These are phyloP conservation scores for Drosophila buzzatii DNA, from an alignment of 2,888 invertebrate genomes.

Conservation along the genomic window DNA sequence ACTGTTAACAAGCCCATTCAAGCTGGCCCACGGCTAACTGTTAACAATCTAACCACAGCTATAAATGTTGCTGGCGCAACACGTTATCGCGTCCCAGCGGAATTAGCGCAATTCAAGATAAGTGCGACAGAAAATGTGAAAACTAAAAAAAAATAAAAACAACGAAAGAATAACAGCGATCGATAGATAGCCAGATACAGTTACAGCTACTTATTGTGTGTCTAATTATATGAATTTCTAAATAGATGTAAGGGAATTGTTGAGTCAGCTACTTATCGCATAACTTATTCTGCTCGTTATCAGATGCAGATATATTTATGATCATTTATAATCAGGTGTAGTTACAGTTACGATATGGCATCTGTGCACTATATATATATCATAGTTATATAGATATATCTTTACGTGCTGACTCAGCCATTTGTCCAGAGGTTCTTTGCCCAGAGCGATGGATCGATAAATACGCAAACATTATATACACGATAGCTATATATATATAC, in stretches of 20 bases:
- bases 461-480: not conserved
- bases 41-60: slow-evolving; percentile 4
- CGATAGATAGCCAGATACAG: slow-evolving; percentile 51
- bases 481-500: not conserved
- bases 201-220: slow-evolving; percentile 14
- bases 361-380: not conserved
- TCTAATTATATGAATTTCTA: not conserved
- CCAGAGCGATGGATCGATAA: not conserved
- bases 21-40: slow-evolving; percentile 6
- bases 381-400: not conserved
- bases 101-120: slow-evolving; percentile 72
- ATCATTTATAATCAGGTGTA: slow-evolving; percentile 5
- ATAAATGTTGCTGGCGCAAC: slow-evolving; percentile 14
- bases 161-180: slow-evolving; percentile 26
- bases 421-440: too few species aligned
- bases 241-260: not conserved
- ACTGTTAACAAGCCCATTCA: not conserved
- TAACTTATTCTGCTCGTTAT: too few species aligned
- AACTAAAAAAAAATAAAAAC: not conserved
- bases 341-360: not conserved
- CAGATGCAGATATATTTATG: not conserved
- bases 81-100: slow-evolving; percentile 64
- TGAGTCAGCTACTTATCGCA: not conserved
- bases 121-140: slow-evolving; percentile 43
- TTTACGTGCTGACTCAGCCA: too few species aligned